Conservation (phyloP, 2,888 invertebrate genomes). For the Leptinotarsa rubiginosa region DNA sequence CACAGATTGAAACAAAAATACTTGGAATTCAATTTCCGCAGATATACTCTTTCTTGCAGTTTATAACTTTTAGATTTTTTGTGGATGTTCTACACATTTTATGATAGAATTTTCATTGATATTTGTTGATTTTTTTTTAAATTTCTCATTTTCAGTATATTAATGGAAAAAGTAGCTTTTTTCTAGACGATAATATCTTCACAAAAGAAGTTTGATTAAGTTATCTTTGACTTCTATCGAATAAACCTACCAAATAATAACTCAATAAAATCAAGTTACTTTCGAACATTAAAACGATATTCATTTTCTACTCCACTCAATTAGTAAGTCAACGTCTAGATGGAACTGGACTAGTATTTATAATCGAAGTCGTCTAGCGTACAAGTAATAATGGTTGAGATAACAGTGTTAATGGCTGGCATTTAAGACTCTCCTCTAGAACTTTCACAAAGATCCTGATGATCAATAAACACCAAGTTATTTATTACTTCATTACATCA, state of each 20-base stretch:
- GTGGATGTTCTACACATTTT: too few relatives aligned
- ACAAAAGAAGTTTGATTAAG: too few relatives aligned
- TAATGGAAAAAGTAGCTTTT: too few relatives aligned
- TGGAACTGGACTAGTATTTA: constrained; percentile 11
- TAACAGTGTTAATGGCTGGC: constrained; percentile 30
- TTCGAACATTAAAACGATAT: neutral
- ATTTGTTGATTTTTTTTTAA: too few relatives aligned
- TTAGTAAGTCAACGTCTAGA: neutral
- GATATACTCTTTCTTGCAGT: too few relatives aligned
- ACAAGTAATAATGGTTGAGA: constrained; percentile 27
- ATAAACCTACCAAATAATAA: neutral
- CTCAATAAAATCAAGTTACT: neutral
- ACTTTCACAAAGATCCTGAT: constrained; percentile 29
- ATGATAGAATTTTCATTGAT: too few relatives aligned
- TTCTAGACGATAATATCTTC: too few relatives aligned
- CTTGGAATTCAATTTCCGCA: too few relatives aligned
- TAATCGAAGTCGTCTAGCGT: neutral
- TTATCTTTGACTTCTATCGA: too few relatives aligned
- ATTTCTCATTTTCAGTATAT: too few relatives aligned
- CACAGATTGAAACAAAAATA: too few relatives aligned
- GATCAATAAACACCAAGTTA: constrained; percentile 24
- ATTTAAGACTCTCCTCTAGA: constrained; percentile 21
- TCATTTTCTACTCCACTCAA: constrained; percentile 2
- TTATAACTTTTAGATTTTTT: too few relatives aligned
- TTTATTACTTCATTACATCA: neutral